phyloP scores from a whole-genome alignment of 2,113 vertebrate species.

The Pycnonotus jocosus region DNA sequence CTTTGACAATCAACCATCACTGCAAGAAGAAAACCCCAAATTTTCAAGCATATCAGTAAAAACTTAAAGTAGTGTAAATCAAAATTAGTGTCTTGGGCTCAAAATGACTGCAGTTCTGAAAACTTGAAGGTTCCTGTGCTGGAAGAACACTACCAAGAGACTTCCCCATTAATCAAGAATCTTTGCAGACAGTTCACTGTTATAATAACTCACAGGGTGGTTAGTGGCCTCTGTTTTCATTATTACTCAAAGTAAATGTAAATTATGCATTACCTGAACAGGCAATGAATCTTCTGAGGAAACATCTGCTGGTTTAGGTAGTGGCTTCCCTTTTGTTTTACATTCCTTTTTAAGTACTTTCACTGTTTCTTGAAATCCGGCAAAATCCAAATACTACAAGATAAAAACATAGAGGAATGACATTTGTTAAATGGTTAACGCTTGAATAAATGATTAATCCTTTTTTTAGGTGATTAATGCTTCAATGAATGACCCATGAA shows the following conservation, averaged over 20 bases:
- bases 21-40: neutral
- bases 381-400: conserved; percentile 87
- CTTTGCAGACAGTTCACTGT: neutral
- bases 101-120: neutral
- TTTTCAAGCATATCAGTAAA: neutral
- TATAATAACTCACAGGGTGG: neutral
- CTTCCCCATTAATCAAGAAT: neutral
- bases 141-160: neutral
- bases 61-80: neutral
- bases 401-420: neutral
- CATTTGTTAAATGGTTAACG: neutral
- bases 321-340: conserved; percentile 84
- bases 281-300: conserved; percentile 64
- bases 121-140: neutral
- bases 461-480: neutral
- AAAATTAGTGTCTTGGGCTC: neutral
- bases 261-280: conserved; percentile 77
- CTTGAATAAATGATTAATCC: neutral
- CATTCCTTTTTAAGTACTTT: conserved; percentile 87
- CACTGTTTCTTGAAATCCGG: conserved; percentile 86
- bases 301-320: conserved; percentile 70
- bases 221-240: neutral
- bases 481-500: neutral
- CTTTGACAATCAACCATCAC: neutral
- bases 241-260: neutral